Conservation (phyloP, 1,140 invertebrate genomes). For the Melipona quadrifasciata region DNA sequence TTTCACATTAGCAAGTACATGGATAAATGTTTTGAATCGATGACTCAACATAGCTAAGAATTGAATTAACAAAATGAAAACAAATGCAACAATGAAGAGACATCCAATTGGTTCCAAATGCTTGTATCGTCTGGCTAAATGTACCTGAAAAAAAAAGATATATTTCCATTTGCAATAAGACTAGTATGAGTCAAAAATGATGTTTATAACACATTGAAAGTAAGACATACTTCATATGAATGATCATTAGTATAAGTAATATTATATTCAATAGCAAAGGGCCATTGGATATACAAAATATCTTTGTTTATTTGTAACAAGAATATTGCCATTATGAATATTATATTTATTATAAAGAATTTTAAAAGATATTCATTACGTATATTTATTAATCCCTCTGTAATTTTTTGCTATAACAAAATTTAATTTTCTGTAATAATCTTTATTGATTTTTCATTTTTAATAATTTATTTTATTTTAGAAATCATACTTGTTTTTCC, state of each 20-base stretch:
- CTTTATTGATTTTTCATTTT: background rate
- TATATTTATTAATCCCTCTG: constrained; percentile 84
- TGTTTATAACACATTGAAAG: constrained; percentile 1
- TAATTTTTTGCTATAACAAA: constrained; percentile 81
- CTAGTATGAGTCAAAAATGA: constrained; percentile 25
- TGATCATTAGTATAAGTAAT: constrained; percentile 83
- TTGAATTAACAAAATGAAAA: constrained; percentile 86
- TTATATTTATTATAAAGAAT: constrained; percentile 92
- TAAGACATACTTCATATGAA: constrained; percentile 72
- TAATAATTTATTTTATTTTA: background rate
- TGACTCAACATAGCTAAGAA: constrained; percentile 93
- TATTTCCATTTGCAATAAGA: background rate
- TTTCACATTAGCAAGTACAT: constrained; percentile 90
- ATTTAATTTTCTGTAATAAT: background rate
- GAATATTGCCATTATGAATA: constrained; percentile 91
- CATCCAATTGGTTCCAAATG: constrained; percentile 84
- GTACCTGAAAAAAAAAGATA: constrained; percentile 71
- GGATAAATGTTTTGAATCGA: constrained; percentile 91
- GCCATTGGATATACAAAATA: constrained; percentile 87
- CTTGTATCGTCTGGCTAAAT: constrained; percentile 83
- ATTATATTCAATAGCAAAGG: constrained; percentile 85
- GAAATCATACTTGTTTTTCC: constrained; percentile 59
- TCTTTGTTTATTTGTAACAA: constrained; percentile 90
- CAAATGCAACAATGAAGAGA: constrained; percentile 74
- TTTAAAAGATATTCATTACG: constrained; percentile 89